Percentiles rank a stretch among this genome's conserved stretches.
Conservation (phyloP, 2,113 vertebrate genomes). For the Gorsachius goisagi region DNA sequence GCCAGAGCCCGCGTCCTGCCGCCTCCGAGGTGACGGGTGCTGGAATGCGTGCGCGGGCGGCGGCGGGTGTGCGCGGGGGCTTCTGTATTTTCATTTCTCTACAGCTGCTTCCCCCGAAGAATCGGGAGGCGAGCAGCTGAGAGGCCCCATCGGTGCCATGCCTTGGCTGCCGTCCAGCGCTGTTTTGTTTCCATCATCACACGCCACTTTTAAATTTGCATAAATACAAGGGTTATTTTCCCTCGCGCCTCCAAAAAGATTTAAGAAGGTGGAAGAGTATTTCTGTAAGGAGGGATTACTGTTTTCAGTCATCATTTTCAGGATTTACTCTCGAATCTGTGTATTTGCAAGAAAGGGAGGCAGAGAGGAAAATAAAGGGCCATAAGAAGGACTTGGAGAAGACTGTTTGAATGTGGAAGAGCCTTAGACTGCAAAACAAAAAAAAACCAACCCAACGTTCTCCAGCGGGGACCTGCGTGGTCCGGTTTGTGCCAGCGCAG, state of each 20-base stretch:
- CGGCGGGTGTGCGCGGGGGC: slow-evolving; percentile 48
- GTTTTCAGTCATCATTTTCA: slow-evolving; percentile 53
- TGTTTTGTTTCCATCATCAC: slow-evolving; percentile 84
- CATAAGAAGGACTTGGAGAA: background rate
- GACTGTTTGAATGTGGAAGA: background rate
- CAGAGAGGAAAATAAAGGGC: slow-evolving; percentile 48
- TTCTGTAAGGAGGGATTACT: slow-evolving; percentile 54
- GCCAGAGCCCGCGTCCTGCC: slow-evolving; percentile 60
- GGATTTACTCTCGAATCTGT: slow-evolving; percentile 40
- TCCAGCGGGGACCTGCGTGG: background rate
- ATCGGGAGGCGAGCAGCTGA: slow-evolving; percentile 74
- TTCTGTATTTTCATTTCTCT: slow-evolving; percentile 71
- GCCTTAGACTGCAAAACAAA: background rate
- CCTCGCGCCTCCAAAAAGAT: slow-evolving; percentile 73
- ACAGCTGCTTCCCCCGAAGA: slow-evolving; percentile 78
- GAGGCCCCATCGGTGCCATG: slow-evolving; percentile 76
- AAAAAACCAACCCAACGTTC: fast-evolving
- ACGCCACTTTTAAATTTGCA: slow-evolving; percentile 81
- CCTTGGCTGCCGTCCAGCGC: slow-evolving; percentile 82
- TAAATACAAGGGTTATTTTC: slow-evolving; percentile 81
- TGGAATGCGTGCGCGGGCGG: slow-evolving; percentile 72
- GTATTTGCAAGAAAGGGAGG: background rate
- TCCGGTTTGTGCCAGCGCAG: background rate
- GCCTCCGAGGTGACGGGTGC: slow-evolving; percentile 74
- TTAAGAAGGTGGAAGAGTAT: slow-evolving; percentile 66